These are phyloP conservation scores for Alexandromys fortis DNA, from an alignment of 2,113 vertebrate genomes.

Conservation along the genomic window DNA sequence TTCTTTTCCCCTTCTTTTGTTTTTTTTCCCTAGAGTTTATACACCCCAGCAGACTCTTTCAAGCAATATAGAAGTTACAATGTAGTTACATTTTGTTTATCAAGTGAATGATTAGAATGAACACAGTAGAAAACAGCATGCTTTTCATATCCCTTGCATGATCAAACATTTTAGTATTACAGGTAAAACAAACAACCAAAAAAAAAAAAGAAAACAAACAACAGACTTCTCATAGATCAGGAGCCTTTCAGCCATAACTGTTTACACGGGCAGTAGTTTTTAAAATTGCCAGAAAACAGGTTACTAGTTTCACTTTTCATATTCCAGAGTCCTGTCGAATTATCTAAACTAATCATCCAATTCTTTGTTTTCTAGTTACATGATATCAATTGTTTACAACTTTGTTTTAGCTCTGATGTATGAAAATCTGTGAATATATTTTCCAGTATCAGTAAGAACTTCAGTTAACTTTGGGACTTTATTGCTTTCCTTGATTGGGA, in stretches of 20 bases:
- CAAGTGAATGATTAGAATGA: not conserved
- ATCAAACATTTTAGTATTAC: not conserved
- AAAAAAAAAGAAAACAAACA: no score
- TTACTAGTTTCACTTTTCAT: not conserved
- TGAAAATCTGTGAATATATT: not conserved
- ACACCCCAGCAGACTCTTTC: not conserved
- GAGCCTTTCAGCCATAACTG: not conserved
- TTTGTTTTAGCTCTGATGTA: not conserved
- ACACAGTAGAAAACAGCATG: not conserved
- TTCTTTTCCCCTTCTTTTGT: not conserved
- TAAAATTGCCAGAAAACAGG: not conserved
- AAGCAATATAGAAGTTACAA: not conserved
- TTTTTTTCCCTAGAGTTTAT: not conserved
- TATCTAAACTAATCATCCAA: not conserved
- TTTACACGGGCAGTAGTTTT: not conserved
- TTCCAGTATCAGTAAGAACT: not conserved
- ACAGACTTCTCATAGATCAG: not conserved
- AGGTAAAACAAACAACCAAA: no score
- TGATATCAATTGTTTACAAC: not conserved
- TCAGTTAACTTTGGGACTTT: no score
- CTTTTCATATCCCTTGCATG: not conserved
- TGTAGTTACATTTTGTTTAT: not conserved
- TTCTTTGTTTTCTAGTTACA: not conserved
- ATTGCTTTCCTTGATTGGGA: not conserved
- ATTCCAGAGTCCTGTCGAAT: not conserved